A percentile compares a stretch with the other conserved stretches of the same genome.
phyloP scores from a whole-genome alignment of 2,797 vertebrate genomes.

The Rhinogobio ventralis region DNA sequence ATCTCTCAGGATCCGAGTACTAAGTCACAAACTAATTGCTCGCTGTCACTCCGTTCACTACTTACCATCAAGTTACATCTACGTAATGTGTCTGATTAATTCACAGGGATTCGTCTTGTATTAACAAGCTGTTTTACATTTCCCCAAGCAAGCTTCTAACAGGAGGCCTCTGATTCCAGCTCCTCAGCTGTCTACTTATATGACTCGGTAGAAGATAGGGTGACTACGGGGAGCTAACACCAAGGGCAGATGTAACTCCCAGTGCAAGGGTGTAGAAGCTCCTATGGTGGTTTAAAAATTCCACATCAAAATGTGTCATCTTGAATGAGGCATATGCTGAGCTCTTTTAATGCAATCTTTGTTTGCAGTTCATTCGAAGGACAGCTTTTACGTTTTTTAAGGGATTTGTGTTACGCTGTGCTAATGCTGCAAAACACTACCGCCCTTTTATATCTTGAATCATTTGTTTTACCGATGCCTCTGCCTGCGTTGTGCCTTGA shows the following conservation, averaged over 20 bases:
- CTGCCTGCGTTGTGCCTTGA: constrained; percentile 51
- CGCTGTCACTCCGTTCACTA: constrained; percentile 54
- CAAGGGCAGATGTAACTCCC: constrained; percentile 67
- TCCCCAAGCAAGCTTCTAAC: constrained; percentile 70
- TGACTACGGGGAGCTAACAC: constrained; percentile 67
- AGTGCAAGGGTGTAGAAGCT: constrained; percentile 49
- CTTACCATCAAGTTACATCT: constrained; percentile 60
- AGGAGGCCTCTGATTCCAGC: constrained; percentile 71
- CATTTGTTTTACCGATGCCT: constrained; percentile 36
- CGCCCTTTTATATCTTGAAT: constrained; percentile 47
- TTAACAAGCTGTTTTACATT: constrained; percentile 78
- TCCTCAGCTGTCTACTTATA: constrained; percentile 76
- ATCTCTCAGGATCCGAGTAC: constrained; percentile 23
- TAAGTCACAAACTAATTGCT: constrained; percentile 55
- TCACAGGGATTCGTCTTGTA: constrained; percentile 69
- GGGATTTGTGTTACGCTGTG: constrained; percentile 40
- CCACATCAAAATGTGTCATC: constrained; percentile 45
- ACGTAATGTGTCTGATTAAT: constrained; percentile 69
- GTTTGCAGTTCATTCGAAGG: constrained; percentile 56
- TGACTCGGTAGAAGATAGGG: constrained; percentile 73
- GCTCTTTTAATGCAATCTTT: constrained; percentile 44
- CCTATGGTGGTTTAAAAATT: constrained; percentile 57
- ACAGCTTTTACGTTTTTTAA: constrained; percentile 55
- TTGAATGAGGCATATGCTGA: constrained; percentile 53
- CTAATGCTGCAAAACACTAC: constrained; percentile 51